Conservation (phyloP, 2,113 vertebrate species). For the Eupsittula cactorum region DNA sequence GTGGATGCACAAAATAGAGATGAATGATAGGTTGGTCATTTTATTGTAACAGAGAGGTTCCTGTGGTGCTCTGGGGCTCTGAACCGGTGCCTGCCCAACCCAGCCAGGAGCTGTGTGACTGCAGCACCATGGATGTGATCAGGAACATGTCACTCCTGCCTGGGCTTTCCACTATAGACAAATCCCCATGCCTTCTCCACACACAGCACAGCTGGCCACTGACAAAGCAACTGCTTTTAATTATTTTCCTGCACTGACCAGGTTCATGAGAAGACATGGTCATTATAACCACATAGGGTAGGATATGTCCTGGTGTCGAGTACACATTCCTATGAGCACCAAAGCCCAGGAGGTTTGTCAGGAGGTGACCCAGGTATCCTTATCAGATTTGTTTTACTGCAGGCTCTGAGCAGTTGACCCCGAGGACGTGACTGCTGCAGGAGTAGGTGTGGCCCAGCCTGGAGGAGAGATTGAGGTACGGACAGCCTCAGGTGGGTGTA, state of each 20-base stretch:
- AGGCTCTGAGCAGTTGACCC: neutral
- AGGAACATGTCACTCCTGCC: neutral
- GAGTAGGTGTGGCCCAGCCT: neutral
- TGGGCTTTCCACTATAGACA: neutral
- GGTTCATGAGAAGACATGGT: neutral
- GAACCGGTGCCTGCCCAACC: neutral
- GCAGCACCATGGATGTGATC: neutral
- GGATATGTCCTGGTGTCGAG: accelerated
- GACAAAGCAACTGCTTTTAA: neutral
- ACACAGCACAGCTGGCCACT: neutral
- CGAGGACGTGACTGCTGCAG: neutral
- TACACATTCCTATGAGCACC: neutral
- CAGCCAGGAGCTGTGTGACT: accelerated
- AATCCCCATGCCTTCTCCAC: neutral
- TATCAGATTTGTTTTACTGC: neutral
- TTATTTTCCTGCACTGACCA: neutral
- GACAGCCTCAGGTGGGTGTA: accelerated
- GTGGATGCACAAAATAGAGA: neutral
- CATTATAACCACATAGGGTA: accelerated
- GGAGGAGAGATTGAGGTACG: neutral
- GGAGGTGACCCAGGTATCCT: neutral
- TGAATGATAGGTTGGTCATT: neutral
- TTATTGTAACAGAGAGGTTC: neutral
- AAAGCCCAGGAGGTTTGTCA: neutral
- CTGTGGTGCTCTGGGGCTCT: neutral